Percentiles rank a stretch among this genome's conserved stretches.
Evolutionary conservation across 2,888 invertebrate species (phyloP).

Genomic region (Troilus luridus): DNA sequence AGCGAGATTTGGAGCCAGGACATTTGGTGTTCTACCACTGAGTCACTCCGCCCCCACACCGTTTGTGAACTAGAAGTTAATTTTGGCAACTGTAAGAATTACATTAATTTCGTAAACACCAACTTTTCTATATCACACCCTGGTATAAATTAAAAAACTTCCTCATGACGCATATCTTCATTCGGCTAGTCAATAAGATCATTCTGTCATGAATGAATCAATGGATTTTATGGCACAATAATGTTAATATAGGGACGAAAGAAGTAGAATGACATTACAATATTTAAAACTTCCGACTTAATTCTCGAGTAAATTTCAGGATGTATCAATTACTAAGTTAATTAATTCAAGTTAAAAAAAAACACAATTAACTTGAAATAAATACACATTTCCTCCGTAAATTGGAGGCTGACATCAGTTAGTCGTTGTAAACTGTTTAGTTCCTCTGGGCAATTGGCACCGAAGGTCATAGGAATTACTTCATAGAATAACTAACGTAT

Average conservation of each 20-base stretch:
- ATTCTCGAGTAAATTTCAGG: neutral
- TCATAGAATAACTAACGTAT: neutral
- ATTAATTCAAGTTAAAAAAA: neutral
- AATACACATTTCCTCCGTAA: neutral
- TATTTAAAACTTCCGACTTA: neutral
- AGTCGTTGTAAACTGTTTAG: slow-evolving; percentile 9
- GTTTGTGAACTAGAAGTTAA: no score
- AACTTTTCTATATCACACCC: no score
- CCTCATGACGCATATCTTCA: neutral
- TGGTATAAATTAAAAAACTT: neutral
- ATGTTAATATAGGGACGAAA: no score
- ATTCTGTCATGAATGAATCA: neutral
- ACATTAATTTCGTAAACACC: no score
- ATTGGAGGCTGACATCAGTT: neutral
- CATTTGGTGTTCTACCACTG: no score
- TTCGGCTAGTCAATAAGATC: neutral
- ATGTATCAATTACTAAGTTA: neutral
- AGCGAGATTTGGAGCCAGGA: no score
- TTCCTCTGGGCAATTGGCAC: neutral
- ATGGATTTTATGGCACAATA: neutral
- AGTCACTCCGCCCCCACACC: no score
- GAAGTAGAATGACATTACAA: neutral
- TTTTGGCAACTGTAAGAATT: no score
- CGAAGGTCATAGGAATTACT: neutral
- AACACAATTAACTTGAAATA: neutral